These are phyloP conservation scores for Callipepla californica DNA, from an alignment of 2,113 vertebrate species.

Conservation along the genomic window DNA sequence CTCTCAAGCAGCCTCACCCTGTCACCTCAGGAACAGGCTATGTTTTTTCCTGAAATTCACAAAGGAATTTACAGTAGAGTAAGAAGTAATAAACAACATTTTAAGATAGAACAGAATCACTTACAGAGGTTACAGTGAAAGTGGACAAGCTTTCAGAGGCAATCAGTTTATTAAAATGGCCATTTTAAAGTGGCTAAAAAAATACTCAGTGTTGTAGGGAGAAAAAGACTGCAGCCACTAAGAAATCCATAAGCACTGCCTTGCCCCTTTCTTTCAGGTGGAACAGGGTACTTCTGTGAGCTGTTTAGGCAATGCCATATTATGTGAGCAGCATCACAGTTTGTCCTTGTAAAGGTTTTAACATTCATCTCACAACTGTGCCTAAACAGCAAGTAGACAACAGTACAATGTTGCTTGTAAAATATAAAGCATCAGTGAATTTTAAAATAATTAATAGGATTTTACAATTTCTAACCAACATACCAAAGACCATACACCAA, in stretches of 20 bases:
- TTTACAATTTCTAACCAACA: neutral
- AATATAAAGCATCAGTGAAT: neutral
- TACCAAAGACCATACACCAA: neutral
- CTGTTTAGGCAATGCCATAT: neutral
- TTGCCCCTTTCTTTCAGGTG: neutral
- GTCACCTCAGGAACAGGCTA: neutral
- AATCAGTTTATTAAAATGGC: neutral
- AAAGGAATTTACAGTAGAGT: neutral
- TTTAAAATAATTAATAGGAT: neutral
- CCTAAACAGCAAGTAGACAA: neutral
- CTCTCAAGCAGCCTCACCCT: neutral
- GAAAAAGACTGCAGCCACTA: neutral
- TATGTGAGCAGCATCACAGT: neutral
- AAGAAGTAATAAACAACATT: constrained; percentile 24
- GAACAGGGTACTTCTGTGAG: neutral
- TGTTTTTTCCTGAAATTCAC: neutral
- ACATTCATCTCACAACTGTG: neutral
- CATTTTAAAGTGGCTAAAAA: neutral
- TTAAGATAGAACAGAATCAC: neutral
- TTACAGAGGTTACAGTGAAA: neutral
- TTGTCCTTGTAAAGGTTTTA: neutral
- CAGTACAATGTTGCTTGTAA: neutral
- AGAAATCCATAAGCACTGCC: neutral
- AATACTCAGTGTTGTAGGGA: neutral
- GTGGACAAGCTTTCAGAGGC: constrained; percentile 7